These are phyloP conservation scores for Oxyteleia sp. DNA, from an alignment of 2,888 invertebrate genomes.

Conservation along the genomic window DNA sequence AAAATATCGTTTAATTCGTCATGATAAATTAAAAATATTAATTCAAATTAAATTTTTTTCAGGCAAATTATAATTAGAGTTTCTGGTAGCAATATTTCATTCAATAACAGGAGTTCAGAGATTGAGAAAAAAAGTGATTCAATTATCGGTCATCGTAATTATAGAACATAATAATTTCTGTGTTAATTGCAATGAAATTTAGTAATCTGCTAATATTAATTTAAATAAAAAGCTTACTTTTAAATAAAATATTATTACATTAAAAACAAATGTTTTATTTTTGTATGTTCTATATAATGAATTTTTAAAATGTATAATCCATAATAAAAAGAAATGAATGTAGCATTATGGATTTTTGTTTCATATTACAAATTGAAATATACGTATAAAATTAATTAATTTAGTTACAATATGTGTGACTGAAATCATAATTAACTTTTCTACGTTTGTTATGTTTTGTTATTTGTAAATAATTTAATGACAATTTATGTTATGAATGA, in stretches of 20 bases:
- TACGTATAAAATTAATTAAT: no score
- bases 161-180: conserved; percentile 26
- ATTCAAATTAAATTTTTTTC: neutral
- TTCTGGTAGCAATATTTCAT: conserved; percentile 13
- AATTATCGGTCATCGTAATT: conserved; percentile 44
- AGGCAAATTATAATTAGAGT: conserved; percentile 17
- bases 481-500: neutral
- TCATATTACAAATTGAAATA: no score
- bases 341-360: no score
- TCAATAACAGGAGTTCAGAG: conserved; percentile 13
- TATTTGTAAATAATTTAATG: neutral
- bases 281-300: no score
- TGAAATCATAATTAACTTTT: no score
- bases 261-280: no score
- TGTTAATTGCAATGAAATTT: conserved; percentile 37
- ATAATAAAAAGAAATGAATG: no score
- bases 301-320: no score
- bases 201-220: neutral
- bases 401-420: no score
- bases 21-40: conserved; percentile 4
- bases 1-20: no score
- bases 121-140: conserved; percentile 39
- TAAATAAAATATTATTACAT: no score
- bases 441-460: neutral
- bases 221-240: conserved; percentile 1